A percentile compares a stretch with the other conserved stretches of the same genome.
Conservation (phyloP, 2,797 vertebrate species). For the Vipera latastei region DNA sequence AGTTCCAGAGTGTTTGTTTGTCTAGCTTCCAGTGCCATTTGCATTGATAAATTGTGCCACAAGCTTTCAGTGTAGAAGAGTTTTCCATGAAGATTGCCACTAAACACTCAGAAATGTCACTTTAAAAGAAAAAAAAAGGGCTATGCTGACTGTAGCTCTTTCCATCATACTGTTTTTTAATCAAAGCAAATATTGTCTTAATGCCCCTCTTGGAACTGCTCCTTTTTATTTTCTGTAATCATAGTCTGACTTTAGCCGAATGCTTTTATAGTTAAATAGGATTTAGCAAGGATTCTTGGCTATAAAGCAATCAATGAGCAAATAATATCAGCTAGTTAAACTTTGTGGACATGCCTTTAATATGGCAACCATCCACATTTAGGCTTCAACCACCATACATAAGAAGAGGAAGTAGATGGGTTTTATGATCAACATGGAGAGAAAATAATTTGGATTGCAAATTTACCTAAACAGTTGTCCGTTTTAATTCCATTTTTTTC, state of each 20-base stretch:
- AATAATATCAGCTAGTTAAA: background rate
- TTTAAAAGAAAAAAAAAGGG: background rate
- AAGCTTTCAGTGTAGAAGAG: fast-evolving
- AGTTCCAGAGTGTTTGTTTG: background rate
- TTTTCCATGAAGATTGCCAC: background rate
- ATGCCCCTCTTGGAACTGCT: constrained; percentile 33
- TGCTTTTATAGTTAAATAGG: background rate
- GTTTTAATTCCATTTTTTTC: background rate
- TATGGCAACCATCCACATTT: background rate
- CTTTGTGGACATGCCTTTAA: background rate
- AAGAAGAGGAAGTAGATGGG: background rate
- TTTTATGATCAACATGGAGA: background rate
- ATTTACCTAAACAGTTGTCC: background rate
- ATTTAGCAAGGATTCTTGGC: background rate
- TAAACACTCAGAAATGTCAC: background rate
- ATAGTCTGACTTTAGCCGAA: constrained; percentile 21
- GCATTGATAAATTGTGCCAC: background rate
- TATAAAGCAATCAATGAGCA: background rate
- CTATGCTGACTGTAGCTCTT: background rate
- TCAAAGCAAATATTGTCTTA: background rate
- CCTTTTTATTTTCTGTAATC: background rate
- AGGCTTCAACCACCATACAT: background rate
- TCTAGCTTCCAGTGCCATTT: background rate
- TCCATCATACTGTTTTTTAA: constrained; percentile 19
- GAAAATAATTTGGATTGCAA: background rate